These are phyloP conservation scores for Mylabris phalerata DNA, from an alignment of 1,140 invertebrate species.

Conservation along the genomic window DNA sequence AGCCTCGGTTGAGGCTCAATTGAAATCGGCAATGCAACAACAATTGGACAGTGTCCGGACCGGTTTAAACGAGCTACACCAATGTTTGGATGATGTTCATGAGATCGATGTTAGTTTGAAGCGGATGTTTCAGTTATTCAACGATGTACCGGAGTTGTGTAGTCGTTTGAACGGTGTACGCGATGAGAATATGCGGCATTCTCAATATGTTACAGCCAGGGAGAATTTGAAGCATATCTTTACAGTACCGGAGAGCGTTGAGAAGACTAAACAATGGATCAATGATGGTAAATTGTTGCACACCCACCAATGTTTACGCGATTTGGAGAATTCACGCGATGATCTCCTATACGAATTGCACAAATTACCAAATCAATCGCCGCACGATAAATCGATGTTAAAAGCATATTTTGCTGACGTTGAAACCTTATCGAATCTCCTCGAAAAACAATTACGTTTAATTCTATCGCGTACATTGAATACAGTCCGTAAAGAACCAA, in stretches of 20 bases:
- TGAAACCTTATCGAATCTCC: constrained; percentile 77
- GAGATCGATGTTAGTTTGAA: constrained; percentile 58
- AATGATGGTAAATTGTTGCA: constrained; percentile 91
- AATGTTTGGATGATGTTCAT: constrained; percentile 78
- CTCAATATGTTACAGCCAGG: constrained; percentile 93
- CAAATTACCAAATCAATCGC: constrained; percentile 84
- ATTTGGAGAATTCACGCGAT: constrained; percentile 93
- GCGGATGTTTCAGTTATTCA: constrained; percentile 57
- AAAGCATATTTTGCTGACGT: constrained; percentile 96
- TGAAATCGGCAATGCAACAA: constrained; percentile 98
- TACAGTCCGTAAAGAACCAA: constrained; percentile 90
- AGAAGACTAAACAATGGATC: constrained; percentile 90
- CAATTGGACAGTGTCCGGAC: constrained; percentile 93
- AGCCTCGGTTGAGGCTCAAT: constrained; percentile 91
- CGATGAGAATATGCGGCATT: constrained; percentile 89
- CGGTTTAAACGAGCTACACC: constrained; percentile 84
- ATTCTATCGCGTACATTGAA: constrained; percentile 86
- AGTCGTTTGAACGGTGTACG: constrained; percentile 75
- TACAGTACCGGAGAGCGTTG: constrained; percentile 93
- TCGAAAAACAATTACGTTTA: constrained; percentile 87
- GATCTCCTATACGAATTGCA: constrained; percentile 92
- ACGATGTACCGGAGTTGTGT: constrained; percentile 62
- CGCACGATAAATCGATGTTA: constrained; percentile 82
- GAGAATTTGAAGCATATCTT: constrained; percentile 98
- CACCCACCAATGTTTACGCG: constrained; percentile 91